Base-by-base conservation (phyloP, 2,888 invertebrate species). In the Chrysina gloriosa region DNA sequence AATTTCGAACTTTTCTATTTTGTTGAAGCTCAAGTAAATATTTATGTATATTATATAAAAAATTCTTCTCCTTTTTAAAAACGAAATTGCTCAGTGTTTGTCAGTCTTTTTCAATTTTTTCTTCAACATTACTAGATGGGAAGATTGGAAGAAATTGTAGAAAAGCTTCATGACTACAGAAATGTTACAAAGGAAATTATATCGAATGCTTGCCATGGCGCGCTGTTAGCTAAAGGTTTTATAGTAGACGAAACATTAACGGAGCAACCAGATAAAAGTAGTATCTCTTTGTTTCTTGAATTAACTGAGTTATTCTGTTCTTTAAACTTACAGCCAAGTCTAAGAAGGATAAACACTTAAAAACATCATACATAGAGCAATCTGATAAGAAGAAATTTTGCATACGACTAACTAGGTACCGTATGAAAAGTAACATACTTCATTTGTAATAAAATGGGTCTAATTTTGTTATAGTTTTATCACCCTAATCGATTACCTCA, bases 301-400 rank as follows among this genome's bases (percentile, higher is more conserved):
- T 54, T 5, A 52, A 11, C 27, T 52, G 1, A n/a, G n/a, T n/a
- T 7, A 14, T 52, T 52, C 11, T 52, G 7, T n/a, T n/a, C n/a
- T n/a, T n/a, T n/a, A 34, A 31, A 61, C 36, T 54, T 69, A 16
- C 29, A 71, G 72, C 69, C 61, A 74, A 74, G 64, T 67, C 69
- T 21, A 70, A 72, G 34, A 75, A 77, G 69, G 73, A 73, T 14
- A 76, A 74, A 58, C 86, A 87, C 0, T 87, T 88, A 16, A 92
- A 92, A 72, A 92, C 94, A 89, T 92, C 93, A 2, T 96, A 94
- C 79, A 94, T 94, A 54, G 93, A 95, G 77, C 94, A 95, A 77
- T 93, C 93, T 0, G 90, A 90, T 75, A 96, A 96, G 78, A 87
- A 93, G 71, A 89, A 90, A 73, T 92, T 92, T 79, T 95, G 95